Conservation (phyloP, 2,113 vertebrate genomes). For the Rhynchomys soricoides region DNA sequence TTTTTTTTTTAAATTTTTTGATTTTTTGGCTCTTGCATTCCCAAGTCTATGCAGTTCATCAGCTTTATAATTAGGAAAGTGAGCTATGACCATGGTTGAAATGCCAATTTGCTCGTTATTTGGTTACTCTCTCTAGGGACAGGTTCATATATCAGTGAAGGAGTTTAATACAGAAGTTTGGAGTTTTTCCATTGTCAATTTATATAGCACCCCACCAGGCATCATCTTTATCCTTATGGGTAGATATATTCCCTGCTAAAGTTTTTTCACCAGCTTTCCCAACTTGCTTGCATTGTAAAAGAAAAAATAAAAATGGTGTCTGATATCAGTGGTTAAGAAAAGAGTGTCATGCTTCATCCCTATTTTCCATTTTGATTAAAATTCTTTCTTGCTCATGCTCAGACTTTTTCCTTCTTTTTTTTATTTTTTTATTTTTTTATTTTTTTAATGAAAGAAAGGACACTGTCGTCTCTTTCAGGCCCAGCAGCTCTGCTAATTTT, state of each 20-base stretch:
- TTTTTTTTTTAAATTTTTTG: too few species aligned
- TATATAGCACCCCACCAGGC: neutral
- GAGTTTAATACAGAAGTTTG: neutral
- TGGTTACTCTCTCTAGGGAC: constrained; percentile 26
- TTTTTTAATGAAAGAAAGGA: constrained; percentile 25
- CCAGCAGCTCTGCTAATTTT: constrained; percentile 69
- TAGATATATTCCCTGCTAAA: constrained; percentile 34
- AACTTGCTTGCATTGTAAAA: neutral
- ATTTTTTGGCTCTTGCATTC: constrained; percentile 26
- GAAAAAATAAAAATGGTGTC: neutral
- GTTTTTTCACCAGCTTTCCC: neutral
- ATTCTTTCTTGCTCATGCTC: constrained; percentile 55
- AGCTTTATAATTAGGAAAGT: constrained; percentile 59
- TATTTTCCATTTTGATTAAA: constrained; percentile 74
- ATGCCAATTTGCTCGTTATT: constrained; percentile 39
- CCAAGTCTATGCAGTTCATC: neutral
- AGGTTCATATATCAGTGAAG: neutral
- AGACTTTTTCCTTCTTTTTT: constrained; percentile 9
- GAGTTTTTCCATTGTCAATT: constrained; percentile 48
- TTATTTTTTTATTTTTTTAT: neutral
- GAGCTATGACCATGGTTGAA: constrained; percentile 20
- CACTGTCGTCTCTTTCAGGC: constrained; percentile 50
- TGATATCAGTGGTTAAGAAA: neutral
- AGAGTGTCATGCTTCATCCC: constrained; percentile 45
- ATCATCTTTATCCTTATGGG: neutral